Conservation (phyloP, 1,140 invertebrate genomes). For the Tetragnatha versicolor region DNA sequence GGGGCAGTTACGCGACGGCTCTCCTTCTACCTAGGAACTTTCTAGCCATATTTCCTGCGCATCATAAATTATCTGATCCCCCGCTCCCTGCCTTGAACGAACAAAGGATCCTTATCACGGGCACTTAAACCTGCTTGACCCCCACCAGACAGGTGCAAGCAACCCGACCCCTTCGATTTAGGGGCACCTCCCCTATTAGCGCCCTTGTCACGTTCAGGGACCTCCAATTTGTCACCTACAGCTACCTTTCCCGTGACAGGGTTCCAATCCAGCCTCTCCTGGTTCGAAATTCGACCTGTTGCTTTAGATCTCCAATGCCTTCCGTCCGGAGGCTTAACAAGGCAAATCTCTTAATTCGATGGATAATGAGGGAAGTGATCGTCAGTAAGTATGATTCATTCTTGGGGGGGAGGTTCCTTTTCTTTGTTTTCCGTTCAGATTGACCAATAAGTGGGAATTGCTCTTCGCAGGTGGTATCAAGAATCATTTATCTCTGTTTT, state of each 20-base stretch:
- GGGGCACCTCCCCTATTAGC: conserved; percentile 3
- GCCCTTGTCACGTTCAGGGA: conserved; percentile 22
- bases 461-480: no score
- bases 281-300: no score
- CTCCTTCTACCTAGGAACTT: no score
- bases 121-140: conserved; percentile 35
- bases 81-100: background rate
- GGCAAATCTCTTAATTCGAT: conserved; percentile 33
- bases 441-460: no score
- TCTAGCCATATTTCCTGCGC: background rate
- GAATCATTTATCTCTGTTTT: no score
- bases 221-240: conserved; percentile 41
- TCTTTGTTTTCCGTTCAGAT: no score
- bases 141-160: conserved; percentile 20
- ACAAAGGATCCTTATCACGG: conserved; percentile 18
- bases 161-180: conserved; percentile 28
- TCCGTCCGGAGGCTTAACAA: conserved; percentile 32
- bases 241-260: conserved; percentile 26
- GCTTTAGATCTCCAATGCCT: no score
- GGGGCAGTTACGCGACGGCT: no score
- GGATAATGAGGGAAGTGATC: conserved; percentile 11
- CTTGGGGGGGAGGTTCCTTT: no score
- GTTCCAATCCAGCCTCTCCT: background rate
- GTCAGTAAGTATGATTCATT: no score
- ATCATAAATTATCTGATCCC: conserved; percentile 10